These are phyloP conservation scores for Hirtodrosophila cameraria DNA, from an alignment of 2,888 invertebrate genomes.

Conservation along the genomic window DNA sequence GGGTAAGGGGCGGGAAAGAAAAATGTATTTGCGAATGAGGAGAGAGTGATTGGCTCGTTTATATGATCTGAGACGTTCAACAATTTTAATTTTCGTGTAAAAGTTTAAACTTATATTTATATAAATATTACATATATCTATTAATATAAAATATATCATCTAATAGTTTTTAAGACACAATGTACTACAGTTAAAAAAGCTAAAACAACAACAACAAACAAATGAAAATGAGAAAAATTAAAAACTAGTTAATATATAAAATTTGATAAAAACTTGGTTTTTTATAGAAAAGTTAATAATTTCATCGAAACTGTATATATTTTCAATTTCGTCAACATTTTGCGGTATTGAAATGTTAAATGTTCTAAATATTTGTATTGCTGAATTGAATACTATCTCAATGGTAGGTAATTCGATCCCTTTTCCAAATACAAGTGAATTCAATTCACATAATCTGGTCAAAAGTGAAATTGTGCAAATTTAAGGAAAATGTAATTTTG, in stretches of 20 bases:
- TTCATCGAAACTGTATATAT: too few relatives aligned
- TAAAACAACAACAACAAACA: slow-evolving; percentile 61
- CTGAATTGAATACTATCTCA: too few relatives aligned
- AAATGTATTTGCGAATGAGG: slow-evolving; percentile 15
- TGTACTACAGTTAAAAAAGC: slow-evolving; percentile 74
- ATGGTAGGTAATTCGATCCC: too few relatives aligned
- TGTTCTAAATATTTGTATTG: too few relatives aligned
- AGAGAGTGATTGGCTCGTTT: slow-evolving; percentile 23
- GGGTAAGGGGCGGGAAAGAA: slow-evolving; percentile 4
- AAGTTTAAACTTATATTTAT: slow-evolving; percentile 76
- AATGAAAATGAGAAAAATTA: slow-evolving; percentile 71
- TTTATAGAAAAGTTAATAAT: too few relatives aligned
- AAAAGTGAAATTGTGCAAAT: too few relatives aligned
- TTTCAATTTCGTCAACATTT: too few relatives aligned
- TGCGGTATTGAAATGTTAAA: too few relatives aligned
- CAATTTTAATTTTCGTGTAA: slow-evolving; percentile 71
- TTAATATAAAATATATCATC: slow-evolving; percentile 75
- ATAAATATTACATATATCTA: slow-evolving; percentile 65
- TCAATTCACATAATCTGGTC: too few relatives aligned
- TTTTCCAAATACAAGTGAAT: too few relatives aligned
- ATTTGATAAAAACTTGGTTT: too few relatives aligned
- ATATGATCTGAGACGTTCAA: slow-evolving; percentile 60
- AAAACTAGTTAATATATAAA: slow-evolving; percentile 76
- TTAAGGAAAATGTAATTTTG: too few relatives aligned
- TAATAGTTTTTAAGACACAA: slow-evolving; percentile 58